Base-by-base conservation (phyloP, 2,888 invertebrate genomes). In the Sphinx pinastri region DNA sequence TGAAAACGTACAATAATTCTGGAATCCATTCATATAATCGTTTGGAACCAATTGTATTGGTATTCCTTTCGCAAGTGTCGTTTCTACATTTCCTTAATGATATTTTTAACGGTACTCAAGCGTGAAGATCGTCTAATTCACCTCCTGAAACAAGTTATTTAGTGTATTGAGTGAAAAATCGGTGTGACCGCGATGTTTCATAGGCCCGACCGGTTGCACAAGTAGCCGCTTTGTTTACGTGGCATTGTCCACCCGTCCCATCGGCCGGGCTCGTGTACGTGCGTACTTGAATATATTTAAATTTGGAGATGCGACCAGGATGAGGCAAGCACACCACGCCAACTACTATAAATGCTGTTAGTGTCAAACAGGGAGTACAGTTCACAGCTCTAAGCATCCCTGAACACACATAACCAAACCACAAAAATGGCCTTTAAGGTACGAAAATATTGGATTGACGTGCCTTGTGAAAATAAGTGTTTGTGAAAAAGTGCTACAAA, bases 201-300 rank as follows among this genome's bases (percentile, higher is more conserved):
- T 86, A 87, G 89, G 82, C 83, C 85, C 85, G 82, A 79, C 77
- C 81, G 85, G 86, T 92, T 92, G 90, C 92, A 88, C 88, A 93
- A 94, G 91, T 85, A 81, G 84, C 81, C 77, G 84, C 89, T 88
- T 93, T 93, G 92, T 93, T 88, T 85, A 84, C 85, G 84, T 84
- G 90, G 88, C 90, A 93, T 94, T 93, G 93, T 93, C 92, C 92
- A 88, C 86, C 77, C 81, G 83, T 84, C 88, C 91, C 88, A 83
- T 81, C 86, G 84, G 84, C 83, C 81, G 75, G 83, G 79, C 84
- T 82, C 73, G 91, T 66, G 71, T 93, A 94, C 93, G 93, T 93
- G 94, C 91, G 93, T 94, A 92, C 94, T 94, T 94, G 94, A 93
- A 89, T 90, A 92, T 93, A 93, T 94, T 94, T 88, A 94, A 94